Conservation (phyloP, 2,888 invertebrate genomes). For the Prenolepis imparis region DNA sequence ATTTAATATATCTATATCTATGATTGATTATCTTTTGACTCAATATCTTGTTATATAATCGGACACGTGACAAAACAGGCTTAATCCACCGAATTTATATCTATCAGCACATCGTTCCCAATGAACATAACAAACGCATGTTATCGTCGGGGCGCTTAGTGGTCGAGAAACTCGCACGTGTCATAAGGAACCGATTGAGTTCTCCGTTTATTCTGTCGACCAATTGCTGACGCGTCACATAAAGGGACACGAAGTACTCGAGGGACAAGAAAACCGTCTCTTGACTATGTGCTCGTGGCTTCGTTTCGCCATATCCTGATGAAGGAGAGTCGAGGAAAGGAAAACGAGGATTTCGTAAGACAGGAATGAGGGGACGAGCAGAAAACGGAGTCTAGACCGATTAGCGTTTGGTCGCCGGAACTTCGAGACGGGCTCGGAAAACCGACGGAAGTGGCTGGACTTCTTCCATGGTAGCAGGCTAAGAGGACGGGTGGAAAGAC, state of each 20-base stretch:
- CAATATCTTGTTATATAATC: background rate
- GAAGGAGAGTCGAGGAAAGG: constrained; percentile 42
- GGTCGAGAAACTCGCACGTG: constrained; percentile 31
- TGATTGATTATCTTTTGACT: constrained; percentile 26
- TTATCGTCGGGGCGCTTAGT: constrained; percentile 7
- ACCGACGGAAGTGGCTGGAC: constrained; percentile 78
- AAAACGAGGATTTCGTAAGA: constrained; percentile 64
- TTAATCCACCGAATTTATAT: background rate
- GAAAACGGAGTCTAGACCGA: constrained; percentile 82
- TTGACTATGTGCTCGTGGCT: constrained; percentile 39
- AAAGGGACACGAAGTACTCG: constrained; percentile 46
- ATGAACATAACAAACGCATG: constrained; percentile 27
- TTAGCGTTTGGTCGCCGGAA: constrained; percentile 82
- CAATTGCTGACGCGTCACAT: constrained; percentile 70
- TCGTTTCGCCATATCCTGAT: constrained; percentile 52
- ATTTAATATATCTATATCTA: background rate
- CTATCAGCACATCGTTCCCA: constrained; percentile 1
- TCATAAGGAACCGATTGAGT: constrained; percentile 60
- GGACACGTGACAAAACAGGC: constrained; percentile 2
- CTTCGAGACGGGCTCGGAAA: constrained; percentile 74
- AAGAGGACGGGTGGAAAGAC: constrained; percentile 78
- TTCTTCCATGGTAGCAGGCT: constrained; percentile 59
- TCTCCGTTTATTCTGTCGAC: constrained; percentile 65
- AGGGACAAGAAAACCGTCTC: constrained; percentile 68
- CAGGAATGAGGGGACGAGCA: constrained; percentile 45